Percentiles rank a stretch among this genome's conserved stretches.
These are phyloP conservation scores for Patella depressa DNA, from an alignment of 2,888 invertebrate species.

Conservation along the genomic window DNA sequence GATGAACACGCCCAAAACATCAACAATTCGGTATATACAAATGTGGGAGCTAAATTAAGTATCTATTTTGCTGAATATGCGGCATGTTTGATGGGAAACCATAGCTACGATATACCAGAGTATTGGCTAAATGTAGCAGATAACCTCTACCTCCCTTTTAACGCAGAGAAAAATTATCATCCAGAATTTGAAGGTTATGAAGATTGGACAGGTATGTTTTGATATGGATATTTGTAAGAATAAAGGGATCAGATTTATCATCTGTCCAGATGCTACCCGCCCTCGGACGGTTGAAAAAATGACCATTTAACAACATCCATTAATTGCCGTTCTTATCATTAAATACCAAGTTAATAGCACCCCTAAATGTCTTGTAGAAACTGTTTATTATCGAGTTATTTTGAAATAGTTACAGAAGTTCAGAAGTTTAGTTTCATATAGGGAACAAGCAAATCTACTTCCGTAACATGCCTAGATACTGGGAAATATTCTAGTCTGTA, in stretches of 20 bases:
- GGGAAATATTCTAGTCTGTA: too few species aligned
- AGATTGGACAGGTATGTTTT: slow-evolving; percentile 12
- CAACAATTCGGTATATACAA: slow-evolving; percentile 44
- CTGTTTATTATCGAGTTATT: too few species aligned
- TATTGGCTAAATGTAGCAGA: slow-evolving; percentile 20
- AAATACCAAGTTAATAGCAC: too few species aligned
- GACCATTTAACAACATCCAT: too few species aligned
- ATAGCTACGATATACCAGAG: not conserved
- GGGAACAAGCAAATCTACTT: too few species aligned
- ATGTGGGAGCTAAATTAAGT: slow-evolving; percentile 32
- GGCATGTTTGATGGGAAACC: slow-evolving; percentile 28
- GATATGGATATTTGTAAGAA: too few species aligned
- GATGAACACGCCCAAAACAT: slow-evolving; percentile 42
- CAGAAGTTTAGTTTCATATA: too few species aligned
- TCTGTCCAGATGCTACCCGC: not conserved
- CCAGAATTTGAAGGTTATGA: slow-evolving; percentile 67
- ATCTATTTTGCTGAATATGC: slow-evolving; percentile 34
- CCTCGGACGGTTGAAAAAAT: too few species aligned
- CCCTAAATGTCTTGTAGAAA: too few species aligned
- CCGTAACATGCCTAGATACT: too few species aligned
- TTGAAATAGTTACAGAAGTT: too few species aligned
- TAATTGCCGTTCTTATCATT: too few species aligned
- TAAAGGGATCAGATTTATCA: slow-evolving; percentile 10
- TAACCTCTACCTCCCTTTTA: slow-evolving; percentile 47
- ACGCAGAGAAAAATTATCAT: slow-evolving; percentile 56